These are phyloP conservation scores for Charina bottae DNA, from an alignment of 2,113 vertebrate species.

Conservation along the genomic window DNA sequence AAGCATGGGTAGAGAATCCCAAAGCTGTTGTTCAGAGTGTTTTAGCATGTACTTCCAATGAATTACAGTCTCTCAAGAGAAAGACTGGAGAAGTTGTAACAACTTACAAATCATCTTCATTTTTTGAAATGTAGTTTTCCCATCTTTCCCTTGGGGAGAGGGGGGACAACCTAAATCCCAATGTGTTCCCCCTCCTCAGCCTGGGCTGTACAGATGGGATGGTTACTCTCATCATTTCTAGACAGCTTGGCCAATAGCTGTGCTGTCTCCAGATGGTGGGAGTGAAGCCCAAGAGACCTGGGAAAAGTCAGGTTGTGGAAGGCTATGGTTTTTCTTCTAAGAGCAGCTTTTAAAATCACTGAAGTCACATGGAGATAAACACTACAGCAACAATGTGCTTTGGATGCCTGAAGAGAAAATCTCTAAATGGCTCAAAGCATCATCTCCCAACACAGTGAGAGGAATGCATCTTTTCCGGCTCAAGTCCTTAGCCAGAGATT, in stretches of 20 bases:
- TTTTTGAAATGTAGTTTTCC: not conserved
- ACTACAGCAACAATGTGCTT: not conserved
- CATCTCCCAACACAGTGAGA: constrained; percentile 54
- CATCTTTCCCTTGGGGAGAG: not conserved
- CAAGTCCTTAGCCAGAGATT: constrained; percentile 44
- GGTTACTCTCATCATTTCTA: no score
- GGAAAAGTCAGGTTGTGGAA: not conserved
- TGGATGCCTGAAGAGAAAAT: constrained; percentile 53
- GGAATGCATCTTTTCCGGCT: constrained; percentile 51
- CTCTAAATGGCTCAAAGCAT: constrained; percentile 43
- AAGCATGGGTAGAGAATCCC: not conserved
- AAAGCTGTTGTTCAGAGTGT: not conserved
- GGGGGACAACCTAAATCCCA: accelerated
- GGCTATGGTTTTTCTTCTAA: not conserved
- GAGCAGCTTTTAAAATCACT: constrained; percentile 1
- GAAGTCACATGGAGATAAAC: not conserved
- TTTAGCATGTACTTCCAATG: not conserved
- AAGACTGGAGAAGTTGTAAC: not conserved
- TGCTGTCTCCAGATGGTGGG: not conserved
- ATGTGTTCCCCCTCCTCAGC: not conserved
- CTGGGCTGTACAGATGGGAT: not conserved
- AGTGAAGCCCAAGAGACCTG: not conserved
- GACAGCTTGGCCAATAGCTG: no score
- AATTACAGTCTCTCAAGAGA: not conserved
- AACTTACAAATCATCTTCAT: constrained; percentile 9